Base-by-base conservation (phyloP, 2,113 vertebrate genomes). In the Rhinichthys klamathensis region DNA sequence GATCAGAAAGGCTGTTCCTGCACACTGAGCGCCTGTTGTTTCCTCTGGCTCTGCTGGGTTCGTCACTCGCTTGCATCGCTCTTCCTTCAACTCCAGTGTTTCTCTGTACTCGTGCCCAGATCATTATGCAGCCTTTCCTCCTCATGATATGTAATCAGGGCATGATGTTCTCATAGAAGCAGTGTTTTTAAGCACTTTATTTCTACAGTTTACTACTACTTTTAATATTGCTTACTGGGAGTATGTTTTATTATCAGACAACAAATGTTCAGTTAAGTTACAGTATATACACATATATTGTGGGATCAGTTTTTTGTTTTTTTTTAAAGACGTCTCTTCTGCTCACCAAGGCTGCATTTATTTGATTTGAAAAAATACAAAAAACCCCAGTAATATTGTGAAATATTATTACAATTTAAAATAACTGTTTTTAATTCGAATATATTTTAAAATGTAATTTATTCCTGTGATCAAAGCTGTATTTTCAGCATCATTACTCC, bases 1-100 rank as follows among this genome's bases (percentile, higher is more conserved):
- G n/a, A n/a, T n/a, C n/a, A n/a, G n/a, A n/a, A n/a, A n/a, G n/a
- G n/a, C n/a, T n/a, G 2, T 70, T 44, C n/a, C 10, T 41, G 11
- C 5, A 35, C 6, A 32, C 3, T 46, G 0, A 38, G 84, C 86
- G 82, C 4, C 2, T 63, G 23, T 12, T 18, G 58, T 44, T 61
- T 87, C 86, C 91, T 85, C 74, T 82, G 82, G 85, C 80, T 87
- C 93, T 91, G 91, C 93, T 91, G 91, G 87, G 91, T 91, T 91
- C 91, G 88, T 92, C 90, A 91, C 90, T 87, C 88, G 86, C 86
- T 92, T 91, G 93, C 91, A 91, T 89, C 90, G 90, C 91, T 87
- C 92, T 94, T 92, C 92, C 92, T 95, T 95, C 92, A 93, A 93
- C 92, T 92, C 91, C 89, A 93, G 82, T 84, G 91, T 89, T 88